Evolutionary conservation across 2,888 invertebrate species (phyloP).

Genomic region (Phortica okadai): DNA sequence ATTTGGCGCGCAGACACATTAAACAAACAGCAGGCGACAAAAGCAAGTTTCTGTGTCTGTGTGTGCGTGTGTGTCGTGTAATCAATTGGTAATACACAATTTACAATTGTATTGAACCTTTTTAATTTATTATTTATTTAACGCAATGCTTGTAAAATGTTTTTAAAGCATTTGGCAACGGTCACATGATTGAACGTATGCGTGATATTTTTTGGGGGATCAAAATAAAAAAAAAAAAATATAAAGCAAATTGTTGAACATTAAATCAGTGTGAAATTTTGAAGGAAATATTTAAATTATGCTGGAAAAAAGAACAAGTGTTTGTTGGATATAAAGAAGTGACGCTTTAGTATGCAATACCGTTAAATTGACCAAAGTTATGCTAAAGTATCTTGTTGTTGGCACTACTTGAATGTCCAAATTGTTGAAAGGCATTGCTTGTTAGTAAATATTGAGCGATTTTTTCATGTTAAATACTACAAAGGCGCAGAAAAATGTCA

Average conservation of each 20-base stretch:
- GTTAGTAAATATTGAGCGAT: no score
- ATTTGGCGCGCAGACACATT: not conserved
- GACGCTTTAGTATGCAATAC: no score
- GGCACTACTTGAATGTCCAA: no score
- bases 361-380: no score
- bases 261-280: no score
- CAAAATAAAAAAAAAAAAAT: not conserved
- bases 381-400: no score
- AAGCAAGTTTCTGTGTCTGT: not conserved
- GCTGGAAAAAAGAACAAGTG: no score
- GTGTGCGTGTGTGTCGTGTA: constrained; percentile 45
- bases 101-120: not conserved
- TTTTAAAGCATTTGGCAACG: not conserved
- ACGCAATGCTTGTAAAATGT: not conserved
- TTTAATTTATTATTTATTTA: constrained; percentile 1
- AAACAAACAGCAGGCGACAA: constrained; percentile 12
- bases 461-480: no score
- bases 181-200: not conserved
- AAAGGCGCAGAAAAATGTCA: no score
- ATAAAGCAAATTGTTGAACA: not conserved
- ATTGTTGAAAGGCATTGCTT: no score
- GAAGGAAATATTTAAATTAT: no score
- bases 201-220: not conserved
- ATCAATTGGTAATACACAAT: constrained; percentile 42
- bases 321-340: no score